phyloP scores from a whole-genome alignment of 2,888 invertebrate genomes.

The Elysia crispata region DNA sequence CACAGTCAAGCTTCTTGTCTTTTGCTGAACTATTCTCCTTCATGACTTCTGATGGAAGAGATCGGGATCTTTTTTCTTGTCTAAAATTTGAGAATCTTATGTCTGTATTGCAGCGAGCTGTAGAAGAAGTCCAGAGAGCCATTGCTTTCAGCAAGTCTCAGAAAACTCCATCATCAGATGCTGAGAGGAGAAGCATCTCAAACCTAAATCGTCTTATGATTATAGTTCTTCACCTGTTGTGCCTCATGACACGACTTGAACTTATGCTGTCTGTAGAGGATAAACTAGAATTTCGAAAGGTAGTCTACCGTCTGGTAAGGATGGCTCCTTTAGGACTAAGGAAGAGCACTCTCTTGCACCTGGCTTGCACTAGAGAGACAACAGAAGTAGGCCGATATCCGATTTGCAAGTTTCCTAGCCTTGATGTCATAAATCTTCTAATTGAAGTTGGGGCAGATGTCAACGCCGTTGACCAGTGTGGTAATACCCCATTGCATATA shows the following conservation, averaged over 20 bases:
- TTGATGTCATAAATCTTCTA: slow-evolving; percentile 85
- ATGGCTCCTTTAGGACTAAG: slow-evolving; percentile 80
- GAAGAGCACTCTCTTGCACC: slow-evolving; percentile 81
- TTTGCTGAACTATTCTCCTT: slow-evolving; percentile 92
- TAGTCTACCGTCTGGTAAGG: slow-evolving; percentile 85
- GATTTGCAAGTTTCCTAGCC: slow-evolving; percentile 85
- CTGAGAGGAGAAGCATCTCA: slow-evolving; percentile 82
- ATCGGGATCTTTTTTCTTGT: slow-evolving; percentile 42
- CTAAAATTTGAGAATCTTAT: slow-evolving; percentile 89
- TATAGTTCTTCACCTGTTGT: slow-evolving; percentile 85
- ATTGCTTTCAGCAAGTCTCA: slow-evolving; percentile 41
- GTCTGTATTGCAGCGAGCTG: slow-evolving; percentile 88
- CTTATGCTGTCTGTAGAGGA: slow-evolving; percentile 55
- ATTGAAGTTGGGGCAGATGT: slow-evolving; percentile 90
- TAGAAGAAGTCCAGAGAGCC: slow-evolving; percentile 80
- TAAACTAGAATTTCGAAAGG: slow-evolving; percentile 38
- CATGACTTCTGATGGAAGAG: slow-evolving; percentile 88
- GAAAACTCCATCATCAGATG: slow-evolving; percentile 67
- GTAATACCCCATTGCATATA: slow-evolving; percentile 92
- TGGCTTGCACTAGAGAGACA: slow-evolving; percentile 89
- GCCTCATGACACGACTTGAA: slow-evolving; percentile 75
- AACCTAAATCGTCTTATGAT: slow-evolving; percentile 90
- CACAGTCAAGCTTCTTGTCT: slow-evolving; percentile 94
- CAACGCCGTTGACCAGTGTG: slow-evolving; percentile 87
- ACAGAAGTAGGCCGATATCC: slow-evolving; percentile 84